Percentiles rank a stretch among this genome's conserved stretches.
phyloP scores from a whole-genome alignment of 2,113 vertebrate genomes.

The Hymenochirus boettgeri region DNA sequence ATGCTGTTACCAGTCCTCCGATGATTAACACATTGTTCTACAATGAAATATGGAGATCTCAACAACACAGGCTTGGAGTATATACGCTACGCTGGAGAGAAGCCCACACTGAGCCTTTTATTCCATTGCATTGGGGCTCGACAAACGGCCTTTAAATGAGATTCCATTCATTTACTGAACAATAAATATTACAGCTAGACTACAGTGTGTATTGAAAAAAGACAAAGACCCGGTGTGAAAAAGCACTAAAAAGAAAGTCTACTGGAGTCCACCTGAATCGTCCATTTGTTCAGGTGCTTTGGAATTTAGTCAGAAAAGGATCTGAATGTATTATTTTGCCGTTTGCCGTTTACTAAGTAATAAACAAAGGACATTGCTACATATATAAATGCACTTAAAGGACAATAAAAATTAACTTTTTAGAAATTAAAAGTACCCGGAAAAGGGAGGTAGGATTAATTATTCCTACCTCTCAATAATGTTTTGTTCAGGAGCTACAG shows the following conservation, averaged over 20 bases:
- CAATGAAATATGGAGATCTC: neutral
- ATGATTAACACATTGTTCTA: slow-evolving; percentile 20
- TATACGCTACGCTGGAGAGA: neutral
- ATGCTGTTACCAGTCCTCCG: slow-evolving; percentile 3
- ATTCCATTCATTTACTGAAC: slow-evolving; percentile 27
- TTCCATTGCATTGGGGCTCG: neutral
- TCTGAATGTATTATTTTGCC: too few species aligned
- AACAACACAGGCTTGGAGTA: neutral
- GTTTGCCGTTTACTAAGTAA: too few species aligned
- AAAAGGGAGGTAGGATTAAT: too few species aligned
- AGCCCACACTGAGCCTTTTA: neutral
- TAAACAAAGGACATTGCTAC: too few species aligned
- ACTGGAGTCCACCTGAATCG: slow-evolving; percentile 1
- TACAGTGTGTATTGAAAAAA: neutral
- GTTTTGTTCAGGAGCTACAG: too few species aligned
- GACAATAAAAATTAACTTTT: too few species aligned
- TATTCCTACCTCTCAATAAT: too few species aligned
- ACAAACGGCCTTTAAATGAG: slow-evolving; percentile 2
- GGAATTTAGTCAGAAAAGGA: neutral
- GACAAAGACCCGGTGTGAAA: slow-evolving; percentile 11
- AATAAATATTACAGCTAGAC: slow-evolving; percentile 27
- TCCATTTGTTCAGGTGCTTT: neutral
- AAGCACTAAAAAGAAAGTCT: neutral
- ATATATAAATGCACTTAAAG: too few species aligned
- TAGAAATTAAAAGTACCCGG: too few species aligned